Evolutionary conservation across 2,113 vertebrate species (phyloP), one percentile per base, ranked within the genome.

Genomic region (Nestor notabilis): DNA sequence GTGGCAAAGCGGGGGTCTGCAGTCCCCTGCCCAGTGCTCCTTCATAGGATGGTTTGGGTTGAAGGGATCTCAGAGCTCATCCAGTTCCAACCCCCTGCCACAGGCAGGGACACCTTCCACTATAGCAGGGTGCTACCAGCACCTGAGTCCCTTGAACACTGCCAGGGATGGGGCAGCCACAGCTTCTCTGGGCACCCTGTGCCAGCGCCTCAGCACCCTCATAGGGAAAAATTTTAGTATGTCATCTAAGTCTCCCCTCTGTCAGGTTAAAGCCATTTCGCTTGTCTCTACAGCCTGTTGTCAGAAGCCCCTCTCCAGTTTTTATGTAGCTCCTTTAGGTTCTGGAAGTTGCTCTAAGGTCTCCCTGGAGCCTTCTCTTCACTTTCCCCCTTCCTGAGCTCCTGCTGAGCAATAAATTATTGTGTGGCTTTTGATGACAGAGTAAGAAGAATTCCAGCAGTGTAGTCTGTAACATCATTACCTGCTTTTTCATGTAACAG

Each of bases 381-480:
- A 58, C 21, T 24, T 56, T 66, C 46, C 24, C 13, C 13, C 1
- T 29, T 78, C 31, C 64, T 43, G 60, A 78, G 21, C 69, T 90
- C 39, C 74, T 76, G 84, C 63, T 88, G 53, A 46, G 49, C 5
- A 2, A 7, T 63, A 53, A 90, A 46, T 90, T 94, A 83, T 23
- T 80, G 41, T 2, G 2, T 83, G 80, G 60, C 46, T 89, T 91
- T 72, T 94, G 93, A 77, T 69, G 75, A 47, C 39, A 85, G 75
- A 79, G 81, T 71, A 70, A 90, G 43, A 90, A 88, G 58, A 75
- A 86, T 94, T 90, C 88, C 68, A 87, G 20, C 89, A 47, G 27
- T 83, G 82, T 85, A 43, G 35, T 77, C 53, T 77, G 13, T 53
- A 93, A 72, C 5, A 7, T 88, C 80, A 75, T 95, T 96, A 96